Evolutionary conservation across 2,113 vertebrate genomes (phyloP), one percentile per base, ranked within the genome.

Genomic region (Ciconia stormi): DNA sequence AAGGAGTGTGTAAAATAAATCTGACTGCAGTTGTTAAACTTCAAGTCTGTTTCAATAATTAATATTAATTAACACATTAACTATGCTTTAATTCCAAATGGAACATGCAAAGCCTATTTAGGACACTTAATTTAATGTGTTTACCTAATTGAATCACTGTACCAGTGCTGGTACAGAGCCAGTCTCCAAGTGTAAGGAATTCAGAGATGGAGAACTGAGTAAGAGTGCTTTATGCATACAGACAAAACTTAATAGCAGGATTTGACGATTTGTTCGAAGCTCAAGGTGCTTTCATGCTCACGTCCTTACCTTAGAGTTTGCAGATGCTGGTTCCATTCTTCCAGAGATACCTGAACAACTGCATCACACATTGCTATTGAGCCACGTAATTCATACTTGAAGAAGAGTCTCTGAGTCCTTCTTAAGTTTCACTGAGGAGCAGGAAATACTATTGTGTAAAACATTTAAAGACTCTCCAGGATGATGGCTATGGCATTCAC

Each of bases 51-150:
- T 93, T 95, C 50, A 95, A 65, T 89, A 94, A 96, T 93, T 96
- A 93, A 87, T 92, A 87, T 72, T 80, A 95, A 90, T 93, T 95
- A 96, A 67, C 36, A 91, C 66, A 91, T 94, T 95, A 95, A 52
- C 29, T 91, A 16, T 44, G n/a, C 30, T 49, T 96, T 87, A 69
- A 73, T 94, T 93, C 21, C 12, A 92, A 95, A 87, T 94, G 66
- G 62, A 93, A 90, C 47, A 78, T 67, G 26, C 34, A 87, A 91
- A 96, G 13, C 53, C 25, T 85, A 22, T 89, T 87, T 82, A 82
- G 15, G 22, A 59, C 8, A 26, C 69, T 86, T 85, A 74, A 82
- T 82, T 74, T 87, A 79, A 56, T 9, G 18, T 38, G 8, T 72
- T 84, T 82, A 69, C 52, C 30, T 84, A 93, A 82, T 42, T 81